phyloP scores from a whole-genome alignment of 2,888 invertebrate species.

The Trisateles emortualis region DNA sequence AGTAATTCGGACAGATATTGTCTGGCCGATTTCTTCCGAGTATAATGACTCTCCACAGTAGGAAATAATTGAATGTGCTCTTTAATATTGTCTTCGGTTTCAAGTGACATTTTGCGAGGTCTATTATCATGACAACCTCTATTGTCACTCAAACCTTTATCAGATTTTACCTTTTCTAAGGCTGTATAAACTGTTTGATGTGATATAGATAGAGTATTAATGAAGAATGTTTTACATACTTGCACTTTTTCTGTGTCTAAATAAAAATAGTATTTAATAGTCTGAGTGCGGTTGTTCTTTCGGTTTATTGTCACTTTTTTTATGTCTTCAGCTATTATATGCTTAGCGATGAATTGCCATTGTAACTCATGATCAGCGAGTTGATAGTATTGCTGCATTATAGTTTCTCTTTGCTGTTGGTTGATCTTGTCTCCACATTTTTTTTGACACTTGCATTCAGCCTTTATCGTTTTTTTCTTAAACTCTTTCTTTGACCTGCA shows the following conservation, averaged over 20 bases:
- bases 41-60: neutral
- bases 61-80: neutral
- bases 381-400: too few relatives aligned
- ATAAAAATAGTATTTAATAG: too few relatives aligned
- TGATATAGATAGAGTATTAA: too few relatives aligned
- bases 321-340: neutral
- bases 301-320: neutral
- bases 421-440: slow-evolving; percentile 7
- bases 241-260: too few relatives aligned
- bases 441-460: neutral
- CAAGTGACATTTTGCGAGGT: neutral
- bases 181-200: too few relatives aligned
- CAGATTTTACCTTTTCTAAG: too few relatives aligned
- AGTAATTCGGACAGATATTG: neutral
- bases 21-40: neutral
- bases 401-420: too few relatives aligned
- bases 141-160: neutral
- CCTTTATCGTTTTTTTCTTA: neutral
- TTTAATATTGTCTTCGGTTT: neutral
- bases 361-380: too few relatives aligned
- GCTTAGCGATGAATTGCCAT: slow-evolving; percentile 2
- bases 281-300: too few relatives aligned
- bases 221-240: too few relatives aligned
- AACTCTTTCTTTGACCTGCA: slow-evolving; percentile 1
- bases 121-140: neutral